These are phyloP conservation scores for Gallirallus australis DNA, from an alignment of 2,797 vertebrate genomes.

Conservation along the genomic window DNA sequence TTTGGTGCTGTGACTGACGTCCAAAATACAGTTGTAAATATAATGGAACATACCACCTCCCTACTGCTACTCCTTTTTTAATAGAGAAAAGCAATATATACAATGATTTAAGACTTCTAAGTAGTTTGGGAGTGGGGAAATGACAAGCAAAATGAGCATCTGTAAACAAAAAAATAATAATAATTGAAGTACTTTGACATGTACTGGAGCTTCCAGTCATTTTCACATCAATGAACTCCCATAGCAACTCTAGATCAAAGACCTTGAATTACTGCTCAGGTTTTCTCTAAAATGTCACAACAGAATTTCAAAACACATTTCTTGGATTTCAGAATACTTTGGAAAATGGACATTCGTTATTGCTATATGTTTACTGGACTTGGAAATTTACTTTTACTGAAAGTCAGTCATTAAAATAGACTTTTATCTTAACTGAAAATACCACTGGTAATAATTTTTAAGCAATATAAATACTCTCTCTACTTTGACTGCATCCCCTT, in stretches of 20 bases:
- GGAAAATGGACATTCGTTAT: not conserved
- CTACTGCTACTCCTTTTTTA: not conserved
- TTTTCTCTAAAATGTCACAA: not conserved
- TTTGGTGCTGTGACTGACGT: conserved; percentile 6
- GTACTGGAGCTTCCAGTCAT: not conserved
- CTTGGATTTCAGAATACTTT: not conserved
- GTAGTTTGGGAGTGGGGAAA: not conserved
- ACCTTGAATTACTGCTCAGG: not conserved
- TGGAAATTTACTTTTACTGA: not conserved
- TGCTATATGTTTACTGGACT: not conserved
- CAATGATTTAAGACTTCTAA: conserved; percentile 5
- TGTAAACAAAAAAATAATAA: not conserved
- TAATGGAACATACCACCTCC: not conserved
- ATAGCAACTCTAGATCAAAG: not conserved
- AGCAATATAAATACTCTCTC: not conserved
- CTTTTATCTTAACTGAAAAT: not conserved
- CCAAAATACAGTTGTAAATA: conserved; percentile 19
- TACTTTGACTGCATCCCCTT: not conserved
- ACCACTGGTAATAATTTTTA: not conserved
- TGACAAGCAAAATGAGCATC: not conserved
- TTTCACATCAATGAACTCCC: not conserved
- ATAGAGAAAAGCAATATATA: not conserved
- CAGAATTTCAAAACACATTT: not conserved
- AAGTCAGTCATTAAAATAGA: not conserved
- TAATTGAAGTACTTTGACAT: not conserved